A percentile compares a stretch with the other conserved stretches of the same genome.
Conservation (phyloP, 2,888 invertebrate species). For the Malacosoma neustria region DNA sequence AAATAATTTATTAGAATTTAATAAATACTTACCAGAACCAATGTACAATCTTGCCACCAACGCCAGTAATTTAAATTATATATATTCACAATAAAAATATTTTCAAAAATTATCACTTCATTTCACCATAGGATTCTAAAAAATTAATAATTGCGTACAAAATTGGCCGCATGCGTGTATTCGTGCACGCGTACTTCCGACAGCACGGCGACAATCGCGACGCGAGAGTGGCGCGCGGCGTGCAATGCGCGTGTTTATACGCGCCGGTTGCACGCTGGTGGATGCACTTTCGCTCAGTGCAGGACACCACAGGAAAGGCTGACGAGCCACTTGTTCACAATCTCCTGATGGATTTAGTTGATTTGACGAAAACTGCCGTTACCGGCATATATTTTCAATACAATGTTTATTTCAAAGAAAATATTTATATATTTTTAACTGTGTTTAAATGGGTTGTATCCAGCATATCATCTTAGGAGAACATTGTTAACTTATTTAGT, state of each 20-base stretch:
- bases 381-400: no score
- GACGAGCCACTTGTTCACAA: no score
- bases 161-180: conserved; percentile 11
- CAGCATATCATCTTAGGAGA: no score
- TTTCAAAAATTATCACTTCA: background rate
- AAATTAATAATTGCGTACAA: conserved; percentile 6
- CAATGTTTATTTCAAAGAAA: no score
- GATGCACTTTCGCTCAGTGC: conserved; percentile 54
- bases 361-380: no score
- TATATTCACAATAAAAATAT: conserved; percentile 21
- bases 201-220: conserved; percentile 36
- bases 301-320: background rate
- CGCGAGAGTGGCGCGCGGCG: conserved; percentile 51
- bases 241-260: conserved; percentile 51
- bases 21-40: background rate
- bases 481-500: no score
- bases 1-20: no score
- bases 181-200: conserved; percentile 16
- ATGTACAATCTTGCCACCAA: background rate
- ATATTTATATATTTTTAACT: no score
- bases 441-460: no score
- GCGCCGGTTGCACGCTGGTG: conserved; percentile 31
- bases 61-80: conserved; percentile 16
- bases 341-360: no score
- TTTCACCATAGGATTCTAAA: conserved; percentile 13